Conservation (phyloP, 1,140 invertebrate genomes). For the Orius insidiosus region DNA sequence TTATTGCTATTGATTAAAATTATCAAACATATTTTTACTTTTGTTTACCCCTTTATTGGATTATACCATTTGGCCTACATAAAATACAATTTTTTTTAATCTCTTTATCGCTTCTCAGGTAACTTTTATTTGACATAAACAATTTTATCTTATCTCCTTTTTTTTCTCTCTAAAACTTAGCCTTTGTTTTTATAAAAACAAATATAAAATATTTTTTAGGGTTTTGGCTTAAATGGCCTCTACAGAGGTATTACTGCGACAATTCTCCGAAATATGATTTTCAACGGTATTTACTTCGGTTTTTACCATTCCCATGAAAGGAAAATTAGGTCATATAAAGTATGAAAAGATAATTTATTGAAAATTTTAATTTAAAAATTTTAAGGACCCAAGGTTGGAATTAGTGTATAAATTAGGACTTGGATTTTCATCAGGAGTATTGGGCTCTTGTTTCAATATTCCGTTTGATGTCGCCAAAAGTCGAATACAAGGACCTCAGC, state of each 20-base stretch:
- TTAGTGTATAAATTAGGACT: slow-evolving; percentile 54
- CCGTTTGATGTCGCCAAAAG: slow-evolving; percentile 93
- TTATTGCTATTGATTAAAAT: no score
- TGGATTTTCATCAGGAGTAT: slow-evolving; percentile 65
- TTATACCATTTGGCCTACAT: no score
- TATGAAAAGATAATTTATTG: no score
- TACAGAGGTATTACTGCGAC: slow-evolving; percentile 82
- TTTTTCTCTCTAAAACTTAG: no score
- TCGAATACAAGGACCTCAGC: slow-evolving; percentile 82
- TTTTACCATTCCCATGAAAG: slow-evolving; percentile 85
- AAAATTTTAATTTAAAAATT: slow-evolving; percentile 17
- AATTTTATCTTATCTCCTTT: no score
- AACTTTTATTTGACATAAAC: no score
- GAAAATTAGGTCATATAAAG: slow-evolving; percentile 49
- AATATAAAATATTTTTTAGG: no score
- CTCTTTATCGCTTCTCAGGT: no score
- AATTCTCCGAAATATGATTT: slow-evolving; percentile 67
- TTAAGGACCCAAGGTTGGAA: slow-evolving; percentile 46
- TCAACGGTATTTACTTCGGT: slow-evolving; percentile 87
- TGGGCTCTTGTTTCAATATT: slow-evolving; percentile 77
- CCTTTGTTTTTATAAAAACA: no score
- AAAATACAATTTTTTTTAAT: no score
- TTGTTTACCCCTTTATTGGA: no score
- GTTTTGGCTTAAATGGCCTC: slow-evolving; percentile 58
- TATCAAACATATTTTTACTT: no score